phyloP scores from a whole-genome alignment of 2,888 invertebrate species.

The Ochlodes sylvanus region DNA sequence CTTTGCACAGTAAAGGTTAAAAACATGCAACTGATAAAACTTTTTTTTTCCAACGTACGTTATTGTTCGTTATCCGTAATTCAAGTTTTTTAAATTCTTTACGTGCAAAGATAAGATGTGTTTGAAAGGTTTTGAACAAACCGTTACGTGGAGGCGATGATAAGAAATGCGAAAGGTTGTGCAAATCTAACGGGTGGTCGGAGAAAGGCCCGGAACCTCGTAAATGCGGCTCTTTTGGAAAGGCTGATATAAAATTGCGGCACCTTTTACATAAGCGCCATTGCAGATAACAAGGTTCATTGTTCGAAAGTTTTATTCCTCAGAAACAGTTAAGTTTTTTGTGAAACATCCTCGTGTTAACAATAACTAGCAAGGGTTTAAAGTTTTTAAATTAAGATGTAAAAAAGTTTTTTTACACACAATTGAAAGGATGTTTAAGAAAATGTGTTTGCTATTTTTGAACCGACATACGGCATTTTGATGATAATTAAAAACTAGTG shows the following conservation, averaged over 20 bases:
- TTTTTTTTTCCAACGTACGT: slow-evolving; percentile 16
- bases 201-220: slow-evolving; percentile 59
- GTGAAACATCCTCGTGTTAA: slow-evolving; percentile 20
- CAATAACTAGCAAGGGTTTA: slow-evolving; percentile 15
- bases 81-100: slow-evolving; percentile 47
- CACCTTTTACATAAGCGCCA: slow-evolving; percentile 64
- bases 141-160: slow-evolving; percentile 58
- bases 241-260: slow-evolving; percentile 75
- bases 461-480: too few species aligned
- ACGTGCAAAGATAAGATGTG: slow-evolving; percentile 41
- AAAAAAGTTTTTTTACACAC: slow-evolving; percentile 1
- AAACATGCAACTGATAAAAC: slow-evolving; percentile 18
- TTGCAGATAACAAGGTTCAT: slow-evolving; percentile 54
- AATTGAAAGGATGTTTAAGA: not conserved
- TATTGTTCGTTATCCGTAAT: slow-evolving; percentile 47
- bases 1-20: slow-evolving; percentile 23
- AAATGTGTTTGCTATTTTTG: too few species aligned
- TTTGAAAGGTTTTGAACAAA: slow-evolving; percentile 21
- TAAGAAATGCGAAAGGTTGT: slow-evolving; percentile 63
- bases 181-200: slow-evolving; percentile 66
- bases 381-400: slow-evolving; percentile 36
- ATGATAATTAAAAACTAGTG: too few species aligned
- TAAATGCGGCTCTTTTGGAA: slow-evolving; percentile 69
- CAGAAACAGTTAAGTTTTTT: slow-evolving; percentile 64
- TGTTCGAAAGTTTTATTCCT: slow-evolving; percentile 73